Conservation (phyloP, 2,113 vertebrate genomes). For the Reinhardtius hippoglossoides region DNA sequence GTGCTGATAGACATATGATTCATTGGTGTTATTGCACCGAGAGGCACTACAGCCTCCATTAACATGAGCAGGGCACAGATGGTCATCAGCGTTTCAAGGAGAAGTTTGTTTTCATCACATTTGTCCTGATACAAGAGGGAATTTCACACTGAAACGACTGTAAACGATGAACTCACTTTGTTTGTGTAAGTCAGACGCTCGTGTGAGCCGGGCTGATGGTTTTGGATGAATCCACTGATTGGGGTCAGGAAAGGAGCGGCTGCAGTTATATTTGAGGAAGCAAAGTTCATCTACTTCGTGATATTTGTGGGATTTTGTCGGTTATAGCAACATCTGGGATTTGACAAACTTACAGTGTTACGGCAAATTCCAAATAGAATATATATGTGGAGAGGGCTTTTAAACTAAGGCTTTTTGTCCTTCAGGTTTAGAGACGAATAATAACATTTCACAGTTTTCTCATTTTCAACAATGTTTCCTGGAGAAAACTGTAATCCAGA, state of each 20-base stretch:
- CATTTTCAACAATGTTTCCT: no score
- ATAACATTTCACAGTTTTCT: no score
- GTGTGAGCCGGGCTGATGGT: neutral
- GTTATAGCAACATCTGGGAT: no score
- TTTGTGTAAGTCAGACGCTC: neutral
- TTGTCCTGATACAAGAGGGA: neutral
- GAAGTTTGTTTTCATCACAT: neutral
- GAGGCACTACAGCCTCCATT: neutral
- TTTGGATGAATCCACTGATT: neutral
- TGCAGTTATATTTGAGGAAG: neutral
- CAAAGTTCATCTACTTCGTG: no score
- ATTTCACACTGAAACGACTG: neutral
- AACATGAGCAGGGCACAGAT: slow-evolving; percentile 10
- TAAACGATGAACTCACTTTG: neutral
- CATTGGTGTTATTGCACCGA: neutral
- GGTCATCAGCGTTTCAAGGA: slow-evolving; percentile 15
- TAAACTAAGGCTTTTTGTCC: no score
- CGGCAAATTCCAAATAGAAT: no score
- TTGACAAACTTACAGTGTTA: no score
- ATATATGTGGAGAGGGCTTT: no score
- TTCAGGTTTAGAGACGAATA: no score
- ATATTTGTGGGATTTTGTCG: no score
- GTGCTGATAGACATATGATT: slow-evolving; percentile 30
- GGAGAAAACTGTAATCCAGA: no score
- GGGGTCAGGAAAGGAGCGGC: no score